phyloP scores from a whole-genome alignment of 2,113 vertebrate genomes.

The Varanus komodoensis region DNA sequence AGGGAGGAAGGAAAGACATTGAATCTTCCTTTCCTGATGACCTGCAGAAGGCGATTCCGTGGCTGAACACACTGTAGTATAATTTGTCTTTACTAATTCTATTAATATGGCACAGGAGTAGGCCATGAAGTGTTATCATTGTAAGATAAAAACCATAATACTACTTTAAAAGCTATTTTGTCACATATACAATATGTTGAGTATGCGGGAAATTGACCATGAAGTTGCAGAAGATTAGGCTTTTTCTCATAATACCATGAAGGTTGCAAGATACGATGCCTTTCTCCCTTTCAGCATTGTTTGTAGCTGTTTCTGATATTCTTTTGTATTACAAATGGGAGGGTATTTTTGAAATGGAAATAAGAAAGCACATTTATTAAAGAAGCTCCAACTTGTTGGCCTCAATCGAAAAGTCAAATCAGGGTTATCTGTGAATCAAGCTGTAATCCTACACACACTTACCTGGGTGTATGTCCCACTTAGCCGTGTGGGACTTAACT shows the following conservation, averaged over 20 bases:
- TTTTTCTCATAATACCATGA: not conserved
- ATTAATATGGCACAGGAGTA: conserved; percentile 28
- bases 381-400: not conserved
- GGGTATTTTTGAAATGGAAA: not conserved
- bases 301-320: not conserved
- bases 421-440: not conserved
- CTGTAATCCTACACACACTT: not conserved
- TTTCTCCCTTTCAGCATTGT: conserved; percentile 35
- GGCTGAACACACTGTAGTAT: conserved; percentile 35
- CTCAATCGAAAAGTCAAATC: not conserved
- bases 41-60: conserved; percentile 28
- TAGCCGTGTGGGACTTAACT: not conserved
- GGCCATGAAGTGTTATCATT: conserved; percentile 15
- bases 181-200: conserved; percentile 25
- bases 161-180: conserved; percentile 37
- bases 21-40: conserved; percentile 20
- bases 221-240: conserved; percentile 35
- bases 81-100: conserved; percentile 33
- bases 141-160: conserved; percentile 27
- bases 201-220: conserved; percentile 23
- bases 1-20: not conserved
- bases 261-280: not conserved
- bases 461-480: not conserved
- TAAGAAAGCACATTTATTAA: not conserved
- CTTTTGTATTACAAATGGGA: not conserved